Percentiles rank a stretch among this genome's conserved stretches.
phyloP scores from a whole-genome alignment of 1,140 invertebrate species.

The Aphis craccivora region DNA sequence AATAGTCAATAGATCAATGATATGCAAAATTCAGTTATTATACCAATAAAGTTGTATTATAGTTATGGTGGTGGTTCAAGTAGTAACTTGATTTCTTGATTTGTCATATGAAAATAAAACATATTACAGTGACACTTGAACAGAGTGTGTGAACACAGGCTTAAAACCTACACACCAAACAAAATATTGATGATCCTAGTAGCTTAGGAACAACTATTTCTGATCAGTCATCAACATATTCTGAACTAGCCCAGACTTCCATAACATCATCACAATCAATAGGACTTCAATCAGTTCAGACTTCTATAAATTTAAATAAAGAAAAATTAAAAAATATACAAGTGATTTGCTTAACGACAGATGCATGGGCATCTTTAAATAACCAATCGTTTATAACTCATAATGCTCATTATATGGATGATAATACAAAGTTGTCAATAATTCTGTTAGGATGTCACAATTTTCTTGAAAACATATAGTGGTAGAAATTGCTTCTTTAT shows the following conservation, averaged over 20 bases:
- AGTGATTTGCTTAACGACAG: too few relatives aligned
- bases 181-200: not conserved
- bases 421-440: too few relatives aligned
- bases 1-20: not conserved
- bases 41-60: not conserved
- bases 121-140: not conserved
- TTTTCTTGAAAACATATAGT: too few relatives aligned
- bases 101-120: not conserved
- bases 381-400: too few relatives aligned
- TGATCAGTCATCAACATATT: too few relatives aligned
- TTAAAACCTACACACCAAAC: not conserved
- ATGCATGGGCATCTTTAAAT: too few relatives aligned
- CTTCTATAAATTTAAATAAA: not conserved
- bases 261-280: too few relatives aligned
- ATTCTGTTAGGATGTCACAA: too few relatives aligned
- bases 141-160: not conserved
- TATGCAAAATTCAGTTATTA: conserved; percentile 22
- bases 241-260: not conserved
- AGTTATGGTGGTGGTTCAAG: conserved; percentile 35
- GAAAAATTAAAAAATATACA: too few relatives aligned
- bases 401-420: too few relatives aligned
- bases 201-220: not conserved
- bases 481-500: too few relatives aligned
- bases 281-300: too few relatives aligned
- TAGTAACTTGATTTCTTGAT: not conserved